Percentiles rank a stretch among this genome's conserved stretches.
These are phyloP conservation scores for Dolichallabes microphthalmus DNA, from an alignment of 2,113 vertebrate species.

Conservation along the genomic window DNA sequence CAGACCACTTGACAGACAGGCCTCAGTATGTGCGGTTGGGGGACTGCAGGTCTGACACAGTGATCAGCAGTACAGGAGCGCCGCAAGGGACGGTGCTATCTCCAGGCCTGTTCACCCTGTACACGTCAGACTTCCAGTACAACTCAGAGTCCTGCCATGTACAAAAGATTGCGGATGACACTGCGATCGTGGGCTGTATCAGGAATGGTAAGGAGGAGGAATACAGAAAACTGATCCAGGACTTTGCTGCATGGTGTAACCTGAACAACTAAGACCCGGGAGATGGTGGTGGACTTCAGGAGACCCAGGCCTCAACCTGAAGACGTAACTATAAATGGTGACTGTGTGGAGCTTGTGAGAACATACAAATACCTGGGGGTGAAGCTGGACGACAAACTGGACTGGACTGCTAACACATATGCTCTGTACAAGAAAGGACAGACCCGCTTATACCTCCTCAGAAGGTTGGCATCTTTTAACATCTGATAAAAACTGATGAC, in stretches of 20 bases:
- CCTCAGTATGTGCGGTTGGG: too few relatives aligned
- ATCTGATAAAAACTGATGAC: too few relatives aligned
- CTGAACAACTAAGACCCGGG: neutral
- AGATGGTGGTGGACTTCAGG: slow-evolving; percentile 3
- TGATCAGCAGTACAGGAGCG: too few relatives aligned
- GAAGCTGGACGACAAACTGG: neutral
- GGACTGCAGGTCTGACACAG: too few relatives aligned
- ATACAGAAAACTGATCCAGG: neutral
- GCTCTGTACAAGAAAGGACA: neutral
- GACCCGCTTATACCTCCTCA: neutral
- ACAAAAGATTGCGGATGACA: too few relatives aligned
- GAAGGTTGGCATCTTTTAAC: neutral
- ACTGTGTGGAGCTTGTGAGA: neutral
- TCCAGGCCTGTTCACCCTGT: too few relatives aligned
- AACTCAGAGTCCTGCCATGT: too few relatives aligned
- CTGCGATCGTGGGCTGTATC: neutral
- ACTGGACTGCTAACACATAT: neutral
- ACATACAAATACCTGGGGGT: neutral
- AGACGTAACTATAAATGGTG: neutral
- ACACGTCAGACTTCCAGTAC: too few relatives aligned
- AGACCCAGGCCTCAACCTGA: neutral
- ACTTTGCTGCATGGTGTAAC: neutral
- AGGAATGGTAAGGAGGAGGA: neutral
- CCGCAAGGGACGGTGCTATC: too few relatives aligned
- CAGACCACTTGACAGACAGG: too few relatives aligned